Evolutionary conservation across 2,888 invertebrate species (phyloP).

Genomic region (Pseudococcus jackbeardsleyi): DNA sequence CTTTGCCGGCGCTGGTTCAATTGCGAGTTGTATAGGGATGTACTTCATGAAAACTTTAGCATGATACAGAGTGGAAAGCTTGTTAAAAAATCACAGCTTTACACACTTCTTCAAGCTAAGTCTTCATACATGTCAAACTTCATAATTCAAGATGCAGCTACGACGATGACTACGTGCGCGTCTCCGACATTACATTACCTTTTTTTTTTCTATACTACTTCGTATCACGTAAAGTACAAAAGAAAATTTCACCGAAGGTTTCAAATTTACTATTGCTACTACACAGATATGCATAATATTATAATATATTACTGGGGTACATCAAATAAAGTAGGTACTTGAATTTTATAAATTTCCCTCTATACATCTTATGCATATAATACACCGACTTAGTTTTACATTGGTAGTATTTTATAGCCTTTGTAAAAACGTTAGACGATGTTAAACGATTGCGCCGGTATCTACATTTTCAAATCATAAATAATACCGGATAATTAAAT

Average conservation of each 20-base stretch:
- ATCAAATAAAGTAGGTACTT: neutral
- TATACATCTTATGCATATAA: neutral
- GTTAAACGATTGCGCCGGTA: neutral
- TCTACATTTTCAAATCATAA: neutral
- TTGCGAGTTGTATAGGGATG: neutral
- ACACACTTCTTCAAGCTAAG: slow-evolving; percentile 8
- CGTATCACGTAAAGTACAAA: neutral
- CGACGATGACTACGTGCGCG: neutral
- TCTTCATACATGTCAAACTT: slow-evolving; percentile 22
- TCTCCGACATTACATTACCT: neutral
- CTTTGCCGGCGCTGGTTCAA: neutral
- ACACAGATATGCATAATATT: slow-evolving; percentile 1
- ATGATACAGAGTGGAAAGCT: slow-evolving; percentile 31
- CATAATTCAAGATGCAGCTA: neutral
- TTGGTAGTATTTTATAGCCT: neutral
- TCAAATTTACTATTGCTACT: slow-evolving; percentile 3
- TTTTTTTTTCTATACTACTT: neutral
- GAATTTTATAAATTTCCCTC: slow-evolving; percentile 10
- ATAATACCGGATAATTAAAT: too few relatives aligned
- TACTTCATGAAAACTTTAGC: slow-evolving; percentile 15
- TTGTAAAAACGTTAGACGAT: neutral
- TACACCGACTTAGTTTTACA: neutral
- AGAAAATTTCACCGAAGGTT: neutral
- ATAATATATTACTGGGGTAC: neutral
- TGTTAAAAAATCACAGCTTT: slow-evolving; percentile 25